Base-by-base conservation (phyloP, 2,888 invertebrate species). In the Tenodera sinensis region DNA sequence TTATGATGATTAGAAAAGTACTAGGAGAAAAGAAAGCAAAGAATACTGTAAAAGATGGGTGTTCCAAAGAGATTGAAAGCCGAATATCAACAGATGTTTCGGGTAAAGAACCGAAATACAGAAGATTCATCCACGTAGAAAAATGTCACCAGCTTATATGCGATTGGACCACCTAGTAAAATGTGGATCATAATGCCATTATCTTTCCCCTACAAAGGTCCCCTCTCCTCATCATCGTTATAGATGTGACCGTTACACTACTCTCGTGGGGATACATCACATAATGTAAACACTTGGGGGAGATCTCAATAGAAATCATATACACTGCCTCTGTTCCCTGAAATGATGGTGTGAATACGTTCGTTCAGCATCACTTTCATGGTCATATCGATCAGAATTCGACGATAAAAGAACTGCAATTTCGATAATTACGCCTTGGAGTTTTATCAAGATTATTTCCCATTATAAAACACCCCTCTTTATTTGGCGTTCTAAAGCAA, bases 121-220 rank as follows among this genome's bases (percentile, higher is more conserved):
- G 82, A 81, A 87, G 54, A 71, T 7, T 84, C 85, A 84, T 87
- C 85, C 88, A 84, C 42, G 89, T 87, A 89, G 83, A 90, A 90
- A 90, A 88, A 90, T 90, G 88, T 90, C 90, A 84, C 90, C 54
- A 54, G 15, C 83, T 88, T 87, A 47, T 47, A 87, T 89, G 81
- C 87, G 83, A 89, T 90, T 90, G 90, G 90, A 25, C 54, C 54
- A 20, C 20, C 25, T 25, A 20, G 54, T 28, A 71, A 86, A 89
- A 89, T 89, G 88, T 89, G 47, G 88, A 84, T 89, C 87, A 87
- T 81, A 86, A 89, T 87, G 83, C 86, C 81, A 25, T 86, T 81
- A 71, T 71, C 54, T 71, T 71, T 71, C 54, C 54, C 54, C 54
- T 25, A 15, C 20, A 20, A 71, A 20, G 28, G 83, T 34, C 27